Percentiles rank a stretch among this genome's conserved stretches.
Evolutionary conservation across 2,113 vertebrate genomes (phyloP).

Genomic region (Plecotus auritus): DNA sequence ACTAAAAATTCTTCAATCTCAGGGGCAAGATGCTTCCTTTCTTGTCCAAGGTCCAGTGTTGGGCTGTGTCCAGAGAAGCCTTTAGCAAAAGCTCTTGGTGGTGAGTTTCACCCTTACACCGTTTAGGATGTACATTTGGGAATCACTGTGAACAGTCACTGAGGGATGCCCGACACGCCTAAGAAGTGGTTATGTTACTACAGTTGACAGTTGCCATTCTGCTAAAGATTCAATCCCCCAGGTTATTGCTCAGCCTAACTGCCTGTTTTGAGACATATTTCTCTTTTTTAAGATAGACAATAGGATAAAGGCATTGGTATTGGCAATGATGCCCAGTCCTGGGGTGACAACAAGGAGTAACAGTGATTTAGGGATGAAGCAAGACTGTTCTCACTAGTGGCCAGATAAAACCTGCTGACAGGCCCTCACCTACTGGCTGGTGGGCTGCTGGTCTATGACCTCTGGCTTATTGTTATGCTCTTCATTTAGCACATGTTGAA

Average conservation of each 20-base stretch:
- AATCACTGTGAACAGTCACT: background rate
- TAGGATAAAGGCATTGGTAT: background rate
- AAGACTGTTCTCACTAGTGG: too few species aligned
- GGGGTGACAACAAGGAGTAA: too few species aligned
- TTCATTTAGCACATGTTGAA: background rate
- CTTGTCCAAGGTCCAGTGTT: background rate
- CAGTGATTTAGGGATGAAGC: background rate
- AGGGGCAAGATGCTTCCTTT: background rate
- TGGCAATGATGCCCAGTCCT: background rate
- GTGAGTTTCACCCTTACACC: background rate
- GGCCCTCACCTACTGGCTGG: background rate
- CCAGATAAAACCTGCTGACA: background rate
- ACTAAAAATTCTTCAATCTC: background rate
- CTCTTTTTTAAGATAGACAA: background rate
- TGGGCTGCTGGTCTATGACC: background rate
- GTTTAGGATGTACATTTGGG: background rate
- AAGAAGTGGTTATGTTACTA: background rate
- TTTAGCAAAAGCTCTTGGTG: constrained; percentile 7
- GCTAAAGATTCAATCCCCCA: background rate
- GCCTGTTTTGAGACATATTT: background rate
- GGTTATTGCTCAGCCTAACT: background rate
- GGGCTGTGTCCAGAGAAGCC: background rate
- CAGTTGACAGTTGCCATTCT: background rate
- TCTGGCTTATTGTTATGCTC: background rate
- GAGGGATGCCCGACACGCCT: background rate